phyloP scores from a whole-genome alignment of 2,888 invertebrate genomes.

The Nomada ferruginata region DNA sequence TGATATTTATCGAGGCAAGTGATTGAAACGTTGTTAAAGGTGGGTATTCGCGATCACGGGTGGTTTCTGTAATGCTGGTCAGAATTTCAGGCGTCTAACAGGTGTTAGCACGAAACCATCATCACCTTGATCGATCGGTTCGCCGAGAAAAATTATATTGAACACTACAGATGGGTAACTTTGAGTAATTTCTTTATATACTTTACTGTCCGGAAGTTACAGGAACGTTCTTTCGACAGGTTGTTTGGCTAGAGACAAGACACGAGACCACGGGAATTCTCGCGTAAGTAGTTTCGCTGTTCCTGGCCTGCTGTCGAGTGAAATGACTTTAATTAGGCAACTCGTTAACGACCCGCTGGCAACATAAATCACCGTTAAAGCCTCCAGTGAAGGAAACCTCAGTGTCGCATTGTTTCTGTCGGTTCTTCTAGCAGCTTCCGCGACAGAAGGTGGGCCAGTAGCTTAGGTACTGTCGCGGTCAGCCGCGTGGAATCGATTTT shows the following conservation, averaged over 20 bases:
- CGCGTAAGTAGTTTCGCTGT: slow-evolving; percentile 70
- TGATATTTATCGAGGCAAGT: background rate
- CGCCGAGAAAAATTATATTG: too few species aligned
- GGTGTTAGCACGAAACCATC: background rate
- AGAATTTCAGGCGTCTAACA: too few species aligned
- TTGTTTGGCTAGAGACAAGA: slow-evolving; percentile 21
- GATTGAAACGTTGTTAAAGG: background rate
- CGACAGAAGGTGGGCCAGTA: slow-evolving; percentile 1
- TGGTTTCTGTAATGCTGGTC: too few species aligned
- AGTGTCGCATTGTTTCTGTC: slow-evolving; percentile 13
- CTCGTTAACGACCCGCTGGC: slow-evolving; percentile 73
- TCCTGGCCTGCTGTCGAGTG: slow-evolving; percentile 64
- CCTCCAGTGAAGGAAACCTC: slow-evolving; percentile 34
- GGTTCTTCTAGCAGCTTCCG: slow-evolving; percentile 1
- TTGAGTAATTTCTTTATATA: too few species aligned
- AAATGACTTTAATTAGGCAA: slow-evolving; percentile 76
- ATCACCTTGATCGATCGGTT: background rate
- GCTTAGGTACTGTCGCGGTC: slow-evolving; percentile 15
- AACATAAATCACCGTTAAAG: slow-evolving; percentile 77
- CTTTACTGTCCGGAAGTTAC: background rate
- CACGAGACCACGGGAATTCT: slow-evolving; percentile 57
- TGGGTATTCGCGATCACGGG: too few species aligned
- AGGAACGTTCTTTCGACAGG: slow-evolving; percentile 35
- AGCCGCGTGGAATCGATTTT: slow-evolving; percentile 26
- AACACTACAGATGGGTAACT: too few species aligned